Evolutionary conservation across 53 echinoderm and acorn worm species (phyloP), one percentile per base, ranked within the genome.

Genomic region (Apostichopus leukothele): DNA sequence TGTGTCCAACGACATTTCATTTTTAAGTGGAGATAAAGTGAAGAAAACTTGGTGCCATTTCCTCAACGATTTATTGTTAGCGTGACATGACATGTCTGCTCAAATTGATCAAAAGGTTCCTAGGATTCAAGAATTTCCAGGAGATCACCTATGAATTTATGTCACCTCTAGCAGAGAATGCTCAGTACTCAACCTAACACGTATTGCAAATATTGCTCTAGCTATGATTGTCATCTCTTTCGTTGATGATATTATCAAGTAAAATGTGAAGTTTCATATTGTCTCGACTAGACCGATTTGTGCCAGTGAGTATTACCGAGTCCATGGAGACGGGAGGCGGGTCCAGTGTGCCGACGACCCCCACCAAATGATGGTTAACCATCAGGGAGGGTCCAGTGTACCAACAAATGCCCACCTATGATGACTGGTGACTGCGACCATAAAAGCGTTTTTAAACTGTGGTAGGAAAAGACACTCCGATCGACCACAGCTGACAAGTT

Each of bases 241-340:
- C 0, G 1, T 25, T 22, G 20, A 22, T 74, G 74, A 39, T 57
- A 18, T 76, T 23, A 76, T 78, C 55, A 81, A 84, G 60, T 20
- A 20, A 21, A 52, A 16, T 9, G 20, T 9, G 5, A 27, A 67
- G 0, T 4, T 86, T 50, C 23, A 67, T 12, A 21, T 86, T 50
- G 9, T 73, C 12, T 8, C 51, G 4, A 57, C 4, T 92, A 96
- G 96, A 96, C 78, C 93, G 99, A 90, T 99, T 99, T 93, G 92
- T 99, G 68, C 99, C 99, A 1, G 99, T 99, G 55, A 96, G 92
- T 73, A 90, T 94, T 83, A 93, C 94, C 3, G 99, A 99, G 60
- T 96, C 99, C 51, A 99, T 99, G 99, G 99, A 99, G 61, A 96
- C 96, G 1, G 96, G 93, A 51, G 55, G 75, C 25, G 89, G 89